Percentiles rank a stretch among this genome's conserved stretches.
Conservation (phyloP, 1,140 invertebrate genomes). For the Cydia strobilella region DNA sequence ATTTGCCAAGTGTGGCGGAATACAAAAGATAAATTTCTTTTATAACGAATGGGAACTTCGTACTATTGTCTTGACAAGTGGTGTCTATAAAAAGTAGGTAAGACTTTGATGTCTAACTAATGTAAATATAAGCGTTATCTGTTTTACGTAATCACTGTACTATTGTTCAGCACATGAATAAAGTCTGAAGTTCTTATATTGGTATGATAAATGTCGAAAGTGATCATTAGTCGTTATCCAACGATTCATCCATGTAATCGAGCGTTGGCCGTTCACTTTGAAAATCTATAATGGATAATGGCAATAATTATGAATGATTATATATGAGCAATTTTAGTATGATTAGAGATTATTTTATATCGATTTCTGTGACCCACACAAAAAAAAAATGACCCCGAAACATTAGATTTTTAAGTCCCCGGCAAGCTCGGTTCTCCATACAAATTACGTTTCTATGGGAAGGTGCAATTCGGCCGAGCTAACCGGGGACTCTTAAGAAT, state of each 20-base stretch:
- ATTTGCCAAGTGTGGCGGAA: background rate
- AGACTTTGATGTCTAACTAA: background rate
- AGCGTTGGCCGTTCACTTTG: background rate
- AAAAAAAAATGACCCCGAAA: background rate
- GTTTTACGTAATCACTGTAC: constrained; percentile 4
- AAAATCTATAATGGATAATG: background rate
- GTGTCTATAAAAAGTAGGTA: constrained; percentile 3
- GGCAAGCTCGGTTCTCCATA: no score
- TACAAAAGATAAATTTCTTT: background rate
- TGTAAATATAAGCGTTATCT: constrained; percentile 13
- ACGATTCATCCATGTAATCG: background rate
- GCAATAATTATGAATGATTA: background rate
- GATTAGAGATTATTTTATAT: background rate
- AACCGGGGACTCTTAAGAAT: no score
- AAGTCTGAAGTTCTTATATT: background rate
- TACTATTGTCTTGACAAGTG: constrained; percentile 1
- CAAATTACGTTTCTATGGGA: no score
- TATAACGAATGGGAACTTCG: background rate
- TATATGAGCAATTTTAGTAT: background rate
- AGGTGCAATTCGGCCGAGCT: no score
- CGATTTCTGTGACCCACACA: background rate
- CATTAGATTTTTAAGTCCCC: no score
- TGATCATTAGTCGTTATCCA: constrained; percentile 5
- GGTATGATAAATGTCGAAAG: constrained; percentile 22
- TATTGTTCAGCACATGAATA: constrained; percentile 13